A percentile compares a stretch with the other conserved stretches of the same genome.
phyloP scores from a whole-genome alignment of 2,797 vertebrate species.

The Premnoplex brunnescens region DNA sequence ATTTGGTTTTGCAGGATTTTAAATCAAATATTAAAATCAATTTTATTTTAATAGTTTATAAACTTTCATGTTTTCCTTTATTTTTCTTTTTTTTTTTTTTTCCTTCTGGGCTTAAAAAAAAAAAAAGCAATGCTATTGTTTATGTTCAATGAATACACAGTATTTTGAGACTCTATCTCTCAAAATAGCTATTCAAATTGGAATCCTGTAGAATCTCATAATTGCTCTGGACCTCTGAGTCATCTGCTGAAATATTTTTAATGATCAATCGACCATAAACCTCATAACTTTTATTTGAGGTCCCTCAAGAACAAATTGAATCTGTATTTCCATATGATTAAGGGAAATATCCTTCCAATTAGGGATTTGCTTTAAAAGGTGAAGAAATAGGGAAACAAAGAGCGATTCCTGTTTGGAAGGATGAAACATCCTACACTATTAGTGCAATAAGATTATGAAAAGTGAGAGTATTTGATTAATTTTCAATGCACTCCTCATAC shows the following conservation, averaged over 20 bases:
- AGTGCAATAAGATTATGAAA: neutral
- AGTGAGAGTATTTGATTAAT: neutral
- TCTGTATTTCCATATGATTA: slow-evolving; percentile 54
- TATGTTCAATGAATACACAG: neutral
- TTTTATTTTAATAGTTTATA: neutral
- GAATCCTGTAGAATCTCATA: slow-evolving; percentile 16
- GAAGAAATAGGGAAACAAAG: neutral
- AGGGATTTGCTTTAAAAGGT: slow-evolving; percentile 22
- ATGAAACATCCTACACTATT: neutral
- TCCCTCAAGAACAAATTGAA: slow-evolving; percentile 57
- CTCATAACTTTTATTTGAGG: slow-evolving; percentile 48
- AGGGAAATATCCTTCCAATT: neutral
- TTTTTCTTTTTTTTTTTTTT: neutral
- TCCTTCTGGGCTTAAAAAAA: neutral
- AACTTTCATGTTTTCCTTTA: neutral
- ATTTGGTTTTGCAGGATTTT: neutral
- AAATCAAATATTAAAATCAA: neutral
- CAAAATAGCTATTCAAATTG: neutral
- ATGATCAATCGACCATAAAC: slow-evolving; percentile 58
- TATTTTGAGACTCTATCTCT: slow-evolving; percentile 5
- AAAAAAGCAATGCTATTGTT: neutral
- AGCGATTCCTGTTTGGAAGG: neutral
- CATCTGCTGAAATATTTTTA: slow-evolving; percentile 55
- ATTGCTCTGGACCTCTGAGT: slow-evolving; percentile 58
- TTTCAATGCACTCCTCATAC: neutral